A percentile compares a stretch with the other conserved stretches of the same genome.
Conservation (phyloP, 2,888 invertebrate species). For the Chelonus formosanus region DNA sequence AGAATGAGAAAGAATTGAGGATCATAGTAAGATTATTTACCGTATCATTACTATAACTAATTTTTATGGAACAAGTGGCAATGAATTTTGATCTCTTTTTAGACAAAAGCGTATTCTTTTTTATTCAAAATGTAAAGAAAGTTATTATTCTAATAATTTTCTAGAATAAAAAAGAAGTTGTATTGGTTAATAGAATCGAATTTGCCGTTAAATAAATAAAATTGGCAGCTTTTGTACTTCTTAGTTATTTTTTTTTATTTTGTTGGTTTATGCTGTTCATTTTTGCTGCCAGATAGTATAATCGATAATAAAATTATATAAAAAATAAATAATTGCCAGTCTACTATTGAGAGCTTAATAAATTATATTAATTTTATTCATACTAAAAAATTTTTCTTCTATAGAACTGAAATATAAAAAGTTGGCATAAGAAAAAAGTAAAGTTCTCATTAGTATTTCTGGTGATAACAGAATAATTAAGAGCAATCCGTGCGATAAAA, state of each 20-base stretch:
- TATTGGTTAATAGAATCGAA: slow-evolving; percentile 48
- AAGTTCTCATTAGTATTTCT: slow-evolving; percentile 3
- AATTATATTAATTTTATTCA: neutral
- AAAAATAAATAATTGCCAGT: too few species aligned
- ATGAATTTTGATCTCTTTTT: slow-evolving; percentile 78
- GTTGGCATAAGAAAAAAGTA: neutral
- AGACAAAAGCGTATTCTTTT: slow-evolving; percentile 73
- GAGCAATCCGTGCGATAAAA: neutral
- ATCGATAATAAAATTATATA: too few species aligned
- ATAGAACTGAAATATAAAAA: neutral
- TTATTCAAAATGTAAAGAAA: slow-evolving; percentile 57
- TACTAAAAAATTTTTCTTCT: neutral
- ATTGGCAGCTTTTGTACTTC: slow-evolving; percentile 63
- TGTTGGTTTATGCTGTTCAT: slow-evolving; percentile 10
- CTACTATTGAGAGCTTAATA: too few species aligned
- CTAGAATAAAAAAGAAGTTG: slow-evolving; percentile 53
- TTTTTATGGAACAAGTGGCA: slow-evolving; percentile 69
- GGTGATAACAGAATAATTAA: neutral
- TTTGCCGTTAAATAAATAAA: slow-evolving; percentile 47
- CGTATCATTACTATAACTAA: slow-evolving; percentile 58
- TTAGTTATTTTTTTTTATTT: slow-evolving; percentile 55
- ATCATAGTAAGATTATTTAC: slow-evolving; percentile 58
- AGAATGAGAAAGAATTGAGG: slow-evolving; percentile 45
- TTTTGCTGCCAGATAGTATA: neutral
- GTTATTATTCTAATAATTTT: slow-evolving; percentile 47